Base-by-base conservation (phyloP, 2,888 invertebrate genomes). In the Nomada ruficornis region DNA sequence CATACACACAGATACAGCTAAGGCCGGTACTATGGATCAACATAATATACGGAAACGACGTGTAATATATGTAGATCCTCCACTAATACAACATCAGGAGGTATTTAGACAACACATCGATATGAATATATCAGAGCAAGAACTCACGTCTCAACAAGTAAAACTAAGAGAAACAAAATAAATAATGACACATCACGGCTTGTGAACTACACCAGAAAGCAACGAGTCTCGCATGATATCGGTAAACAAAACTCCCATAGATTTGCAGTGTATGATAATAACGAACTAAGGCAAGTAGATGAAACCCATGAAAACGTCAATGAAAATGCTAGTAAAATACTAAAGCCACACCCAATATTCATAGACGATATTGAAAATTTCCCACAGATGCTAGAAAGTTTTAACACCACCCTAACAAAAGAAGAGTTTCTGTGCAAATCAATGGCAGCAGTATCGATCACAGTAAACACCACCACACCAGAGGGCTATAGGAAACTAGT, bases 341-440 rank as follows among this genome's bases (percentile, higher is more conserved):
- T 26, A 26, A 65, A 65, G 29, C 52, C 52, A 50, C 52, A 11
- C 29, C 52, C n/a, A n/a, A 54, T 65, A 65, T 65, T 54, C 11
- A 52, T 54, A 29, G 47, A 65, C 52, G 52, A 65, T 18, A 65
- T 65, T 29, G 36, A 36, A 52, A 54, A 65, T 36, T 54, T n/a
- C 52, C 52, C 65, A 36, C 65, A 52, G 2, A 65, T 65, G 52
- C 9, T 44, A 68, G 68, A 68, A 42, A 68, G 68, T 15, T 55
- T 68, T 42, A 68, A 68, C 55, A 68, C 42, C 42, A 42, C 42
- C 42, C 23, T 68, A 13, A 44, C 44, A 44, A 11, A 44, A 10
- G 44, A 44, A 44, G 0, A 44, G 44, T 44, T 44, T 44, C 9
- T 11, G 2, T 44, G 44, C 44, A 44, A 44, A 44, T 44, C 44